Base-by-base conservation (phyloP, 2,113 vertebrate genomes). In the Planiliza haematocheilus region DNA sequence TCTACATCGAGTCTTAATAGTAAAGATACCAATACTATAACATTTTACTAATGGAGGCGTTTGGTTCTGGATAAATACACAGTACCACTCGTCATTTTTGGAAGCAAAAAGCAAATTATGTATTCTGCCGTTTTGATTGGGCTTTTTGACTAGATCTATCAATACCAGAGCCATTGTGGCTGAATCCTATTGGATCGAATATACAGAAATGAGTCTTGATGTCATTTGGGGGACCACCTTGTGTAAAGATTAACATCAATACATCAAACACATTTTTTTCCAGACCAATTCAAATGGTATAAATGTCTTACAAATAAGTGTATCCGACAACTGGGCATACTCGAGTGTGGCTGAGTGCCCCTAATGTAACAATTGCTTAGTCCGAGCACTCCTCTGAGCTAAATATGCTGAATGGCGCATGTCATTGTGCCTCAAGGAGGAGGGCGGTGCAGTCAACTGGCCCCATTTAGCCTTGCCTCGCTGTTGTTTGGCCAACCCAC, bases 361-460 rank as follows among this genome's bases (percentile, higher is more conserved):
- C 38, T 67, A 51, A 64, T 45, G 57, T 53, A 74, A 76, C 18
- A 65, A 77, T 71, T 79, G 38, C 65, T 74, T 46, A 48, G 70
- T 56, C 13, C 17, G 7, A 69, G 20, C 21, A 13, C 60, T 76
- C 51, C 74, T 74, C 17, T 10, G 69, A 70, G 86, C 74, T 50
- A 53, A 49, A 64, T 50, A 17, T 68, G 76, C 65, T 55, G 53
- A 68, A 62, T 69, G 61, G 57, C 52, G 76, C 74, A 49, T 81
- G 51, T 78, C 55, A 77, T 69, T 64, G 72, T 34, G 73, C 83
- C 81, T 74, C 60, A 61, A 79, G 82, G 71, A 72, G 62, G 53
- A 73, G 64, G 69, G 68, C 38, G 43, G 65, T 38, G 49, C 56
- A 61, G 41, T 84, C 67, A 77, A 49, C 58, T 56, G 71, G 77